A percentile compares a stretch with the other conserved stretches of the same genome.
Evolutionary conservation across 2,797 vertebrate species (phyloP).

Genomic region (Graptemys geographica): DNA sequence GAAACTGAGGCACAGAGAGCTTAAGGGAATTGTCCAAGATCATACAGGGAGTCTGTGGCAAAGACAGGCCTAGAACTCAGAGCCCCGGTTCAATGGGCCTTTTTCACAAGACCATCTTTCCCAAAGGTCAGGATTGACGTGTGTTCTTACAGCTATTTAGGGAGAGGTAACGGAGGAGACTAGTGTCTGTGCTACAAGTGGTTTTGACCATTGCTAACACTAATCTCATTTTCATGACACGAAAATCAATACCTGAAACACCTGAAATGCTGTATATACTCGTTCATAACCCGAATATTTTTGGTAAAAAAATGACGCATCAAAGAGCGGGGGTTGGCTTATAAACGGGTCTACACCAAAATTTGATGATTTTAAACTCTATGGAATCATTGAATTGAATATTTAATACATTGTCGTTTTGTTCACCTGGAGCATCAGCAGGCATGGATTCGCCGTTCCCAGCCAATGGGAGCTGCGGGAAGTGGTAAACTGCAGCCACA

Average conservation of each 20-base stretch:
- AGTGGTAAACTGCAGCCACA: too few species aligned
- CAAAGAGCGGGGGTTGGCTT: too few species aligned
- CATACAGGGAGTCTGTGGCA: background rate
- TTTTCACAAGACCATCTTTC: background rate
- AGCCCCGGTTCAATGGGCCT: background rate
- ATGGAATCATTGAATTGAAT: too few species aligned
- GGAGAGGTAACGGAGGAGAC: background rate
- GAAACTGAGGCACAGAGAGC: background rate
- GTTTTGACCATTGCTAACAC: background rate
- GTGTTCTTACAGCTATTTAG: background rate
- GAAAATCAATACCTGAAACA: constrained; percentile 10
- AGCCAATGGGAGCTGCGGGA: too few species aligned
- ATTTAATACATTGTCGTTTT: too few species aligned
- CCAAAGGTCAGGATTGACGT: background rate
- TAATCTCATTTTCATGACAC: background rate
- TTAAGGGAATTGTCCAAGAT: background rate
- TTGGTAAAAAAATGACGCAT: too few species aligned
- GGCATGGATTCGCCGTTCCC: too few species aligned
- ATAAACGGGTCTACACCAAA: too few species aligned
- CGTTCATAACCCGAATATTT: too few species aligned
- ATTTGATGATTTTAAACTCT: too few species aligned
- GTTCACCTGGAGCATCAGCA: too few species aligned
- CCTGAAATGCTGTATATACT: background rate
- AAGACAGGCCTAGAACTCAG: background rate
- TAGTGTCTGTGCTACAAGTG: background rate